These are phyloP conservation scores for Celastrina argiolus DNA, from an alignment of 2,888 invertebrate species.

Conservation along the genomic window DNA sequence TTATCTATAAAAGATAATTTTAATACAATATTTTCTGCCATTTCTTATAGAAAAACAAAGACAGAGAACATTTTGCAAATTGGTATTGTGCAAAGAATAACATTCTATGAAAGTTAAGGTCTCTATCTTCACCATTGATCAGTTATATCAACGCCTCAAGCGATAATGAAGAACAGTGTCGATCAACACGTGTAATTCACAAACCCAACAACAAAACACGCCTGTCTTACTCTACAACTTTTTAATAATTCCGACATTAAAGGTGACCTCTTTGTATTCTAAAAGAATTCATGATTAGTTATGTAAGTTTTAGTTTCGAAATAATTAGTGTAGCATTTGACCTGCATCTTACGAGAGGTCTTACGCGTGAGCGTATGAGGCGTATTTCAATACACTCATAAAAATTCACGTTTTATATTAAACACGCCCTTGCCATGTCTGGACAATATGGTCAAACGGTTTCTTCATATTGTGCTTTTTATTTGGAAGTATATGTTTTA, in stretches of 20 bases:
- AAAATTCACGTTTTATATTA: background rate
- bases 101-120: too few species aligned
- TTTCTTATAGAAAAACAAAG: too few species aligned
- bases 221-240: slow-evolving; percentile 9
- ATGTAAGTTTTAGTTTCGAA: slow-evolving; percentile 19
- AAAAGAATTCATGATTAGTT: slow-evolving; percentile 1
- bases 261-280: slow-evolving; percentile 15
- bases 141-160: background rate
- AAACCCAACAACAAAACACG: background rate
- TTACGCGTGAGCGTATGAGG: background rate
- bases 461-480: background rate
- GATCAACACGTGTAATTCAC: background rate
- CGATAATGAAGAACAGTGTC: background rate
- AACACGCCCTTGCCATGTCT: background rate
- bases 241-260: slow-evolving; percentile 11
- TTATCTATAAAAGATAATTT: too few species aligned
- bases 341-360: slow-evolving; percentile 14
- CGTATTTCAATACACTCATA: background rate
- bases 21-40: too few species aligned
- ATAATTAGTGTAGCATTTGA: slow-evolving; percentile 21
- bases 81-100: too few species aligned
- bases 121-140: background rate
- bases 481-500: background rate
- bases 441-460: background rate
- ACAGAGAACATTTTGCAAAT: too few species aligned